A percentile compares a stretch with the other conserved stretches of the same genome.
phyloP scores from a whole-genome alignment of 2,888 invertebrate species.

The Nephrotoma flavescens region DNA sequence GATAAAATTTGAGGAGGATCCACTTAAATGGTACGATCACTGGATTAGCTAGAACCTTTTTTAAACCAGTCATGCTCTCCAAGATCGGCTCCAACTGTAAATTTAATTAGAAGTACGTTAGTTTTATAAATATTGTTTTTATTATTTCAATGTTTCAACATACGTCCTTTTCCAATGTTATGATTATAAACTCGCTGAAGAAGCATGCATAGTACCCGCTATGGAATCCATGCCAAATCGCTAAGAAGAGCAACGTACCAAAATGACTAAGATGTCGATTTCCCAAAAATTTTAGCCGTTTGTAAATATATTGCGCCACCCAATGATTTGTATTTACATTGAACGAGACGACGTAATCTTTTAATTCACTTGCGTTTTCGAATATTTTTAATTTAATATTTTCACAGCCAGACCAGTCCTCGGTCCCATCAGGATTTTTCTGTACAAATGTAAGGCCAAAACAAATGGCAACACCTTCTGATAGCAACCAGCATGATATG shows the following conservation, averaged over 20 bases:
- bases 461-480: conserved; percentile 59
- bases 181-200: conserved; percentile 77
- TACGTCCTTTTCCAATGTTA: conserved; percentile 73
- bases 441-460: conserved; percentile 49
- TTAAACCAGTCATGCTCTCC: conserved; percentile 26
- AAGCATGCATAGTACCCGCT: conserved; percentile 90
- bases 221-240: conserved; percentile 92
- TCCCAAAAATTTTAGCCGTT: conserved; percentile 79
- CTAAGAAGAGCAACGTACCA: conserved; percentile 70
- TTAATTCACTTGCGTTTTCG: conserved; percentile 72
- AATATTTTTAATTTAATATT: conserved; percentile 73
- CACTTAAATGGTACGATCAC: conserved; percentile 35
- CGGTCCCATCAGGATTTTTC: conserved; percentile 48
- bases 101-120: conserved; percentile 14
- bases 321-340: conserved; percentile 94
- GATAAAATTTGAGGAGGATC: conserved; percentile 51
- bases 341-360: conserved; percentile 79
- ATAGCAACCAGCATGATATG: conserved; percentile 82
- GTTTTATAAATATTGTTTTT: neutral
- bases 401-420: conserved; percentile 82
- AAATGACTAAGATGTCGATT: conserved; percentile 70
- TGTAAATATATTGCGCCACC: conserved; percentile 88
- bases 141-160: conserved; percentile 21
- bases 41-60: conserved; percentile 15
- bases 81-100: conserved; percentile 41